phyloP scores from a whole-genome alignment of 2,113 vertebrate genomes.

The Egretta garzetta region DNA sequence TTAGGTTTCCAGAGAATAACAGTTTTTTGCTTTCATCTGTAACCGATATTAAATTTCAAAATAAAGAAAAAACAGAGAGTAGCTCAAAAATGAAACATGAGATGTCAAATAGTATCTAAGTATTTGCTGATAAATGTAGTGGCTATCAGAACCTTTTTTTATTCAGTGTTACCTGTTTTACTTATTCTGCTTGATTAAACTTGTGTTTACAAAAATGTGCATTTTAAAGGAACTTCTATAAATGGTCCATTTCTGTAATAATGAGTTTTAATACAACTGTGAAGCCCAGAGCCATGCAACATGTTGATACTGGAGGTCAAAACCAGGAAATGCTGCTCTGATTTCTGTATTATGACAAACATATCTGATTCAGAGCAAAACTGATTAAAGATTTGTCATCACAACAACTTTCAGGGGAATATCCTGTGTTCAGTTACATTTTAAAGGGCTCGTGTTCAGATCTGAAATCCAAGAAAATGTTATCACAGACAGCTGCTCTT shows the following conservation, averaged over 20 bases:
- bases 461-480: neutral
- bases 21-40: neutral
- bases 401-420: neutral
- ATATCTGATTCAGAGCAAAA: neutral
- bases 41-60: neutral
- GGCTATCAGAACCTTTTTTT: neutral
- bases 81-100: neutral
- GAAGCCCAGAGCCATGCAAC: neutral
- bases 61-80: neutral
- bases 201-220: neutral
- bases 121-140: neutral
- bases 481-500: neutral
- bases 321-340: neutral
- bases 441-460: neutral
- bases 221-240: neutral
- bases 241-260: neutral
- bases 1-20: neutral
- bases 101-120: neutral
- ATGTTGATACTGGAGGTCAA: neutral
- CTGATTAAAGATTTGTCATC: neutral
- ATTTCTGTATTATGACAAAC: neutral
- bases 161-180: neutral
- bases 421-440: neutral
- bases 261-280: neutral
- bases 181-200: neutral